Conservation (phyloP, 2,888 invertebrate species). For the Polymixis lichenea region DNA sequence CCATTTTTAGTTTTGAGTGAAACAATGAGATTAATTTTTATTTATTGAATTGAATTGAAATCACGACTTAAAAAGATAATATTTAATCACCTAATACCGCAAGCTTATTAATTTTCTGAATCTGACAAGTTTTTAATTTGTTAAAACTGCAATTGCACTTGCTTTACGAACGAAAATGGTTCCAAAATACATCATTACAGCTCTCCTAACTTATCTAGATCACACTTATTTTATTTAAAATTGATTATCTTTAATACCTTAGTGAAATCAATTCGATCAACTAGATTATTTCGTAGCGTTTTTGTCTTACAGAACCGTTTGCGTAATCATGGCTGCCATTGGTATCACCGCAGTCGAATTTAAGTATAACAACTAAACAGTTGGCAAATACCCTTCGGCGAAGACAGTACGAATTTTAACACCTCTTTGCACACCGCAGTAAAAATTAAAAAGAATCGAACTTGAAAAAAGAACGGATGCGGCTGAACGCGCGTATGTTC, state of each 20-base stretch:
- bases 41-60: too few relatives aligned
- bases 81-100: not conserved
- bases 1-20: too few relatives aligned
- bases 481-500: slow-evolving; percentile 36
- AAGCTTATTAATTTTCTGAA: not conserved
- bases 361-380: slow-evolving; percentile 68
- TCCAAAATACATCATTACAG: slow-evolving; percentile 26
- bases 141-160: slow-evolving; percentile 6
- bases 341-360: slow-evolving; percentile 59
- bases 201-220: slow-evolving; percentile 30
- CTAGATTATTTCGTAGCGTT: slow-evolving; percentile 69
- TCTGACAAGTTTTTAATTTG: not conserved
- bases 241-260: slow-evolving; percentile 31
- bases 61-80: not conserved
- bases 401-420: slow-evolving; percentile 51
- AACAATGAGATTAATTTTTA: too few relatives aligned
- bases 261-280: slow-evolving; percentile 75
- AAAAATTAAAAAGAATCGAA: slow-evolving; percentile 13
- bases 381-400: slow-evolving; percentile 66
- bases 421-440: slow-evolving; percentile 23
- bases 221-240: slow-evolving; percentile 41
- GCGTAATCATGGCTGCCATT: slow-evolving; percentile 72
- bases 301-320: slow-evolving; percentile 70
- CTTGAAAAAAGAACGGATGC: slow-evolving; percentile 41
- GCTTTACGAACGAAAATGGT: not conserved